phyloP scores from a whole-genome alignment of 1,140 invertebrate species.

The Microplitis demolitor region DNA sequence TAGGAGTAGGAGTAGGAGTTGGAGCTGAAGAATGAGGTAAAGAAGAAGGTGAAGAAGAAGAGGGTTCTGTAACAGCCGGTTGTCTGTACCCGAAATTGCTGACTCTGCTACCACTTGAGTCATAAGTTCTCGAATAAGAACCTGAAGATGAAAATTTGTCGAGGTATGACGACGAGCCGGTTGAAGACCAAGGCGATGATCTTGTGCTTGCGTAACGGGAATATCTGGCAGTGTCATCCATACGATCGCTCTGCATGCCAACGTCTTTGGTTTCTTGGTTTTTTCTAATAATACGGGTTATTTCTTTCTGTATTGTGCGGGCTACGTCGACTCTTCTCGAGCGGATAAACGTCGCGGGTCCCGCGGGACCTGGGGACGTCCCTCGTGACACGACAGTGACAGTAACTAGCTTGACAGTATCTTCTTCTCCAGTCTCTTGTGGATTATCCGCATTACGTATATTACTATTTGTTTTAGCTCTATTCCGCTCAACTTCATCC shows the following conservation, averaged over 20 bases:
- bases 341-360: constrained; percentile 67
- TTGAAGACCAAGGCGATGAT: constrained; percentile 56
- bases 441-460: not conserved
- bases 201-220: constrained; percentile 65
- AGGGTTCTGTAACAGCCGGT: not conserved
- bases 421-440: not conserved
- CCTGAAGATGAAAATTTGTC: constrained; percentile 58
- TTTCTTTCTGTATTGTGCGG: constrained; percentile 71
- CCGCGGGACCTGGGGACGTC: constrained; percentile 76
- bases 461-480: not conserved
- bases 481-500: not conserved
- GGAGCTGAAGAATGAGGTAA: constrained; percentile 12
- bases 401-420: constrained; percentile 37
- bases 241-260: constrained; percentile 71
- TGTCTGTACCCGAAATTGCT: constrained; percentile 43
- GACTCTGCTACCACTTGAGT: constrained; percentile 39
- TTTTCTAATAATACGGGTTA: constrained; percentile 63
- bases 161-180: constrained; percentile 68
- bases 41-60: not conserved
- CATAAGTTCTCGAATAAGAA: constrained; percentile 40
- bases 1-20: not conserved
- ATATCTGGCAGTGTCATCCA: constrained; percentile 68
- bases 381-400: constrained; percentile 72
- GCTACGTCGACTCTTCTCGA: constrained; percentile 72
- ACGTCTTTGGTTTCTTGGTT: constrained; percentile 65